These are phyloP conservation scores for Drosophila melanocephala DNA, from an alignment of 2,888 invertebrate genomes.

Conservation along the genomic window DNA sequence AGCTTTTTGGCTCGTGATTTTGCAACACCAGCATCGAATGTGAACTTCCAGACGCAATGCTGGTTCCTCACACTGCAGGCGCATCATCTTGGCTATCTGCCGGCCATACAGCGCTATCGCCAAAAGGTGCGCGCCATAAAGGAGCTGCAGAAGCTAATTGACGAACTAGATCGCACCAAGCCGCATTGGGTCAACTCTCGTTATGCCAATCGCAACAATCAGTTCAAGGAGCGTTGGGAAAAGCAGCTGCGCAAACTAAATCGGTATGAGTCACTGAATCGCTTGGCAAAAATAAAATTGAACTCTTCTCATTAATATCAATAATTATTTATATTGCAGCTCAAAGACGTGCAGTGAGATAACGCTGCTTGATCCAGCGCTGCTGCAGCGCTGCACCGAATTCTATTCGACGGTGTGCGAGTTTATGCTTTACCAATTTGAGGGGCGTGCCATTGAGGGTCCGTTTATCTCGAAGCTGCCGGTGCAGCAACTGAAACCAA, in stretches of 20 bases:
- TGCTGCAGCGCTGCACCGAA: slow-evolving; percentile 92
- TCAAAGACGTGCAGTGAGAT: slow-evolving; percentile 97
- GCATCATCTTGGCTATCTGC: slow-evolving; percentile 96
- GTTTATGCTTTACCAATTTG: slow-evolving; percentile 90
- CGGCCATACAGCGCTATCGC: slow-evolving; percentile 94
- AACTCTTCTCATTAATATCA: neutral
- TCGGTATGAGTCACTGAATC: slow-evolving; percentile 86
- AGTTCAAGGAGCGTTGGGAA: slow-evolving; percentile 94
- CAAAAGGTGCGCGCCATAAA: slow-evolving; percentile 89
- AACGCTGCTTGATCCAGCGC: slow-evolving; percentile 93
- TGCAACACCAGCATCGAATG: slow-evolving; percentile 86
- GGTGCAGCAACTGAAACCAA: slow-evolving; percentile 87
- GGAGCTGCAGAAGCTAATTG: slow-evolving; percentile 94
- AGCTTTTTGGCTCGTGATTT: slow-evolving; percentile 77
- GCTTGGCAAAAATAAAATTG: neutral
- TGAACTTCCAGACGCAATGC: slow-evolving; percentile 98
- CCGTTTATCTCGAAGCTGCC: slow-evolving; percentile 87
- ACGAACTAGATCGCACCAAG: slow-evolving; percentile 93
- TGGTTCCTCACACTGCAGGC: slow-evolving; percentile 98
- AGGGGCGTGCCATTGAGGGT: slow-evolving; percentile 86
- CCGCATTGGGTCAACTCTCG: slow-evolving; percentile 92
- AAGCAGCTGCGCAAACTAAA: slow-evolving; percentile 92
- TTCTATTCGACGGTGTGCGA: slow-evolving; percentile 96
- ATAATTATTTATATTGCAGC: slow-evolving; percentile 85
- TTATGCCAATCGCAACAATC: slow-evolving; percentile 91